Evolutionary conservation across 2,113 vertebrate species (phyloP).

Genomic region (Taxidea taxus): DNA sequence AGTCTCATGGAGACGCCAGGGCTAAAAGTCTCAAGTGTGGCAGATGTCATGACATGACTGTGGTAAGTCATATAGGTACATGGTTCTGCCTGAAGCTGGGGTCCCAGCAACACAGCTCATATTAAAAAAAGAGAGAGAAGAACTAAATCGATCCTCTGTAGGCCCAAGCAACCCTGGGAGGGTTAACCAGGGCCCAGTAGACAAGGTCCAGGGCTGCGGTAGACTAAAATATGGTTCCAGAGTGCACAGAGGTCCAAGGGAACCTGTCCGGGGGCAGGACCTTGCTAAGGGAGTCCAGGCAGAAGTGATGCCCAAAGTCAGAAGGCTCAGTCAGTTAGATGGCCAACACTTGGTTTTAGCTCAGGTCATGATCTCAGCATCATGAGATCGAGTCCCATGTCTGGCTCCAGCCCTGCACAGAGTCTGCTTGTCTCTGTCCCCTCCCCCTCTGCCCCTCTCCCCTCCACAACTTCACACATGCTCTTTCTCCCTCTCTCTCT

Average conservation of each 20-base stretch:
- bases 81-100: not conserved
- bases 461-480: too few relatives aligned
- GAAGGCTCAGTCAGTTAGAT: not conserved
- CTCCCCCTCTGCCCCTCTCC: too few relatives aligned
- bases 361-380: not conserved
- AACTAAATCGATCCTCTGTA: not conserved
- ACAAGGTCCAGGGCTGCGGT: rapidly evolving
- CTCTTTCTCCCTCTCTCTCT: not conserved
- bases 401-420: too few relatives aligned
- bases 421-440: not conserved
- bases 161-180: rapidly evolving
- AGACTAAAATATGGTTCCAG: not conserved
- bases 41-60: not conserved
- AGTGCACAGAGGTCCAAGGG: not conserved
- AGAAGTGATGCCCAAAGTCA: not conserved
- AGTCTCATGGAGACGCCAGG: not conserved
- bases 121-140: not conserved
- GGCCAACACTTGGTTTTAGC: not conserved
- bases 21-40: not conserved
- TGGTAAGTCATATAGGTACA: rapidly evolving
- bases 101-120: not conserved
- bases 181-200: not conserved
- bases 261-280: rapidly evolving
- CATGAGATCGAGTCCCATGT: not conserved
- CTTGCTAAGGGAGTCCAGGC: not conserved